phyloP scores from a whole-genome alignment of 2,888 invertebrate genomes.

The Syritta pipiens region DNA sequence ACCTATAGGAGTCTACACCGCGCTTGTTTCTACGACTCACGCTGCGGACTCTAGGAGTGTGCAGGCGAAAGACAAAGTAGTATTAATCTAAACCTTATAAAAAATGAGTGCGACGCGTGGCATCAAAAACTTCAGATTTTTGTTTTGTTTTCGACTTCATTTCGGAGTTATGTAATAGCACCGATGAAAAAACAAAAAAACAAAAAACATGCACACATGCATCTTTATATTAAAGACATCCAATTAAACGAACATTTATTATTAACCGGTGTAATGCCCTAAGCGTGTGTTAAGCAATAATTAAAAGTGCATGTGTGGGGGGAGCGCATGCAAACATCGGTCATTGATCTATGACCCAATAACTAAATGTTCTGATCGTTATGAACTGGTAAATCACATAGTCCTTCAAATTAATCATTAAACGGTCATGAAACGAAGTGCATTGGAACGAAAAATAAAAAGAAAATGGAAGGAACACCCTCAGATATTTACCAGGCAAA shows the following conservation, averaged over 20 bases:
- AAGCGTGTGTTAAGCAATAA: constrained; percentile 1
- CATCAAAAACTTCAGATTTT: constrained; percentile 31
- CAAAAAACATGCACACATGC: constrained; percentile 7
- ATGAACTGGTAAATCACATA: no score
- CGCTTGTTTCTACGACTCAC: constrained; percentile 28
- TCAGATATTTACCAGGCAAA: background rate
- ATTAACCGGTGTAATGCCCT: background rate
- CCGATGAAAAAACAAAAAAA: constrained; percentile 9
- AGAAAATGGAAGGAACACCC: no score
- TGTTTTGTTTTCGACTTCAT: constrained; percentile 1
- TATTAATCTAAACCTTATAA: constrained; percentile 52
- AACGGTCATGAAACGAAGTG: no score
- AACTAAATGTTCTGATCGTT: constrained; percentile 31
- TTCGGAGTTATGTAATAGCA: constrained; percentile 38
- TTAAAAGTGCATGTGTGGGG: constrained; percentile 16
- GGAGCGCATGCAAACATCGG: constrained; percentile 18
- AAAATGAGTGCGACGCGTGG: constrained; percentile 55
- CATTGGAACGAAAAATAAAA: no score
- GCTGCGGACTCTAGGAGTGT: constrained; percentile 30
- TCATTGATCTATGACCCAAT: constrained; percentile 40
- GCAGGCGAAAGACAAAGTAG: constrained; percentile 55
- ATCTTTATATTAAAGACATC: constrained; percentile 12
- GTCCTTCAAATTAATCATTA: no score
- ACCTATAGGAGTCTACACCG: constrained; percentile 26
- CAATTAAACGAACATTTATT: constrained; percentile 19